A percentile compares a stretch with the other conserved stretches of the same genome.
Conservation (phyloP, 2,888 invertebrate genomes). For the Argyra leucocephala region DNA sequence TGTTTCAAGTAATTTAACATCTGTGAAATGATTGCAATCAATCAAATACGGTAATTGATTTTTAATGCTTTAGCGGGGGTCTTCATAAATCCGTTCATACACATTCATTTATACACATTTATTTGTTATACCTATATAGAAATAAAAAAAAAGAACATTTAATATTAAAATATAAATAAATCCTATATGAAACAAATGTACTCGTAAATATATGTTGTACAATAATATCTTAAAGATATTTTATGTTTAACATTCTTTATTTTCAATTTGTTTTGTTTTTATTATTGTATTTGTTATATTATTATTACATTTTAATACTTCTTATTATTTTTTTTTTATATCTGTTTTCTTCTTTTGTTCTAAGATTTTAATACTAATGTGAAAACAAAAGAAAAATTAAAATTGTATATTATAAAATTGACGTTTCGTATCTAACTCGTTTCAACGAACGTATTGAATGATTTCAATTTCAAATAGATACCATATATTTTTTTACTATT, state of each 20-base stretch:
- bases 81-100: background rate
- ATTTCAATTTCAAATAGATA: too few species aligned
- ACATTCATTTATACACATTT: background rate
- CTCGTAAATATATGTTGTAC: background rate
- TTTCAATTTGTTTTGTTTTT: background rate
- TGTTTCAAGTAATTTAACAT: slow-evolving; percentile 15
- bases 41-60: slow-evolving; percentile 28
- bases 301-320: background rate
- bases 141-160: too few species aligned
- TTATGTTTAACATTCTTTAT: background rate
- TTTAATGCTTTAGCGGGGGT: slow-evolving; percentile 24
- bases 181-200: too few species aligned
- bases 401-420: too few species aligned
- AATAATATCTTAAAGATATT: slow-evolving; percentile 1
- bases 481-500: too few species aligned
- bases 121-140: too few species aligned
- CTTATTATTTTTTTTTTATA: background rate
- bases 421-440: too few species aligned
- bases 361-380: too few species aligned
- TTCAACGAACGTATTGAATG: too few species aligned
- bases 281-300: background rate
- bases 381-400: too few species aligned
- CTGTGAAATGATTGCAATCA: slow-evolving; percentile 27
- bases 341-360: background rate
- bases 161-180: too few species aligned